Evolutionary conservation across 2,113 vertebrate species (phyloP).

Genomic region (Gadus macrocephalus): DNA sequence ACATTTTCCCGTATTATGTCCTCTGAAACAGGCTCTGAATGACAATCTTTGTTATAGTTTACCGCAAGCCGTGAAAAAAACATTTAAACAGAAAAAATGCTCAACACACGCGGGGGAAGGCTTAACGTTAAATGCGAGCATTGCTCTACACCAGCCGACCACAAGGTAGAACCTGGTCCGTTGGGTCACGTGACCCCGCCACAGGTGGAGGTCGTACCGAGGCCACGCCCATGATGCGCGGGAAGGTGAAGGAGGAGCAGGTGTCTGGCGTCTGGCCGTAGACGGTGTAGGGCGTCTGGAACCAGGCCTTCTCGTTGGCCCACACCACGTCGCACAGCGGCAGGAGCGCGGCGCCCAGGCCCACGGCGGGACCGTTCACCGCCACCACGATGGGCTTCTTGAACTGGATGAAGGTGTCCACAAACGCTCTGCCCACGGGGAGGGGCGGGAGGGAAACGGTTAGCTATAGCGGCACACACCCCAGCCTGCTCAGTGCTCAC

Average conservation of each 20-base stretch:
- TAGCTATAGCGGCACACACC: neutral
- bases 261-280: constrained; percentile 96
- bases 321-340: constrained; percentile 96
- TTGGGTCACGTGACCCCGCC: neutral
- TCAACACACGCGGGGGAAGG: no score
- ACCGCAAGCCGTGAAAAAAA: no score
- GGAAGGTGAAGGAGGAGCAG: constrained; percentile 93
- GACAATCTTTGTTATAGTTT: no score
- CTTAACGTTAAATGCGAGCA: no score
- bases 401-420: constrained; percentile 98
- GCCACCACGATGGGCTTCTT: constrained; percentile 97
- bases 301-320: constrained; percentile 99
- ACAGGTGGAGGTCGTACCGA: constrained; percentile 70
- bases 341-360: constrained; percentile 91
- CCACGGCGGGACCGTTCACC: constrained; percentile 92
- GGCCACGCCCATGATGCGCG: constrained; percentile 92
- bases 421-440: constrained; percentile 80
- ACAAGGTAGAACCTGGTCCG: neutral
- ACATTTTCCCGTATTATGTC: no score
- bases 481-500: no score
- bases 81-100: no score
- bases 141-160: no score
- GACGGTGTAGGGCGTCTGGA: constrained; percentile 93
- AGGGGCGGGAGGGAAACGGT: neutral
- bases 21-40: no score